Base-by-base conservation (phyloP, 2,888 invertebrate species). In the Macrosiphum euphorbiae region DNA sequence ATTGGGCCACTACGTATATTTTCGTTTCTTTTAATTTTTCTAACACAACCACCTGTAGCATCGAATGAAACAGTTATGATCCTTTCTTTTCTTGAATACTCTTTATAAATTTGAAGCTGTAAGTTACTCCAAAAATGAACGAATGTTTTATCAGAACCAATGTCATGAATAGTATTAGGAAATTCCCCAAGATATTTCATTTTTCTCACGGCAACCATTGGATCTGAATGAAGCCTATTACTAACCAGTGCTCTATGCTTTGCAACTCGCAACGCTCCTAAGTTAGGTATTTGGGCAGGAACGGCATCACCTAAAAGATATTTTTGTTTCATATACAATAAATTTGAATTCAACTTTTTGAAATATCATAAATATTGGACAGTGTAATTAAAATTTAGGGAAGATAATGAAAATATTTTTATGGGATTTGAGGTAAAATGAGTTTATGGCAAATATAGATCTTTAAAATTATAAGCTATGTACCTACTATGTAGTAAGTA, bases 271-370 rank as follows among this genome's bases (percentile, higher is more conserved):
- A 85, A 85, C 7, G 85, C 41, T 24, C 85, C 85, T 85, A 85
- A 85, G 85, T 85, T 85, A 85, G 85, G 85, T 24, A 85, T 85
- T 85, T 85, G 44, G 85, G 85, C 85, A 44, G 84, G 85, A 8
- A 85, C 10, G 7, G 85, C 85, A 85, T 85, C 85, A 44, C 85
- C 44, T 85, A 85, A 85, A 85, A 85, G 3, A 44, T 41, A 85
- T 85, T 35, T 8, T 85, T 26, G 44, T 85, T 85, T 85, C 85
- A 55, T 4, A 55, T 55, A 55, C 55, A 55, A 55, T 7, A 5
- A 55, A 55, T 55, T 55, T 55, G 3, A 55, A 55, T 55, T 47
- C 11, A 52, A 52, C 52, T 52, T 52, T 52, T 52, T 52, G 52
- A 52, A 55, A 55, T 55, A 52, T 52, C 3, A 55, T 52, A 20